phyloP scores from a whole-genome alignment of 1,140 invertebrate species.

The Venustaconcha ellipsiformis region DNA sequence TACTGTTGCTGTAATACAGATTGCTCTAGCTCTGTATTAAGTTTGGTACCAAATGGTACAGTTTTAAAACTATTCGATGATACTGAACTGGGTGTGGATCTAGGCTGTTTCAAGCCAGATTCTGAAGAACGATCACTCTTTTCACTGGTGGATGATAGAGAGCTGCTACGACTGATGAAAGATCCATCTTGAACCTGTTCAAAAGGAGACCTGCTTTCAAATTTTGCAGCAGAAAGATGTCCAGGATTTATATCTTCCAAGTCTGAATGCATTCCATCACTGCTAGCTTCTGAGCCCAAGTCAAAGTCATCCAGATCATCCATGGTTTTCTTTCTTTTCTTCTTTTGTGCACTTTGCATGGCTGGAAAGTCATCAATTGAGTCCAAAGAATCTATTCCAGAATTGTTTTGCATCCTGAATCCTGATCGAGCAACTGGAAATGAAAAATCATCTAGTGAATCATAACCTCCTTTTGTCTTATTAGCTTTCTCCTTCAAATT shows the following conservation, averaged over 20 bases:
- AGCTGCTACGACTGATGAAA: conserved; percentile 47
- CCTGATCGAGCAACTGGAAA: no score
- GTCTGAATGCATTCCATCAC: conserved; percentile 1
- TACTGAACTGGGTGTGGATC: no score
- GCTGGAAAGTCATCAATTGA: conserved; percentile 38
- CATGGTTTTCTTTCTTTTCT: conserved; percentile 22
- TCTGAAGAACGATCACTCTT: conserved; percentile 35
- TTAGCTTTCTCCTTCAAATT: no score
- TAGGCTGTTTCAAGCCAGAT: no score
- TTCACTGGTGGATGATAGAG: conserved; percentile 49
- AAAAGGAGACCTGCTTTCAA: conserved; percentile 1
- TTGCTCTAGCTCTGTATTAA: no score
- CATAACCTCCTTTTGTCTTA: no score
- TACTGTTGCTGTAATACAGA: no score
- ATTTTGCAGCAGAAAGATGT: conserved; percentile 1
- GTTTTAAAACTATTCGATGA: no score
- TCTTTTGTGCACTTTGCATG: conserved; percentile 11
- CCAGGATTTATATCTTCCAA: no score
- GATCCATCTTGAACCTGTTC: background rate
- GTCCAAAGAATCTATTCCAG: conserved; percentile 24
- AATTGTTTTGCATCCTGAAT: no score
- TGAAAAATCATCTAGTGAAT: no score
- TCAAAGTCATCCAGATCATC: conserved; percentile 42
- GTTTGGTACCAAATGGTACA: no score
- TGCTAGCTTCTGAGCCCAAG: conserved; percentile 23